Evolutionary conservation across 2,113 vertebrate genomes (phyloP).

Genomic region (Equus quagga): DNA sequence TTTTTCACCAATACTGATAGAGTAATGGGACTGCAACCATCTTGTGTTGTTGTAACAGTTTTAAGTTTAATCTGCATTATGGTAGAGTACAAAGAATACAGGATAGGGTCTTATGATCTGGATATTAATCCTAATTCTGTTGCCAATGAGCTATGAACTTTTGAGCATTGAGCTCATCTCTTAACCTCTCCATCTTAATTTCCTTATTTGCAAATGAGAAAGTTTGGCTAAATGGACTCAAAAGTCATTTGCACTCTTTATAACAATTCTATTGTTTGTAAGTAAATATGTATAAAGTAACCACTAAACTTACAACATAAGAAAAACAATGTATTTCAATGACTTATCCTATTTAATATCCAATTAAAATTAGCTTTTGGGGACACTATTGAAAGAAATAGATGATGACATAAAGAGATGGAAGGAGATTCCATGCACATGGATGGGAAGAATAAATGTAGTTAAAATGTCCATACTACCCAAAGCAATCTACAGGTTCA

Average conservation of each 20-base stretch:
- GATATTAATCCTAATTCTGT: neutral
- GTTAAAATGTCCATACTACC: too few relatives aligned
- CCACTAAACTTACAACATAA: neutral
- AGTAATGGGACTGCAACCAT: neutral
- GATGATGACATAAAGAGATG: too few relatives aligned
- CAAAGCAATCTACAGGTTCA: too few relatives aligned
- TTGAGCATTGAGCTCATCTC: neutral
- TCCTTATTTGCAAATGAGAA: neutral
- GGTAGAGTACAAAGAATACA: neutral
- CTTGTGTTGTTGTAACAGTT: neutral
- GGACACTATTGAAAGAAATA: too few relatives aligned
- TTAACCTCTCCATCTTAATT: neutral
- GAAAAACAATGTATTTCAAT: neutral
- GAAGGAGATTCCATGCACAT: too few relatives aligned
- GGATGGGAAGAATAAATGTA: too few relatives aligned
- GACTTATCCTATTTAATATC: neutral
- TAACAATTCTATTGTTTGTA: neutral
- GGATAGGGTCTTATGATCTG: neutral
- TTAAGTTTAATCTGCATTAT: neutral
- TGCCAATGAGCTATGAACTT: neutral
- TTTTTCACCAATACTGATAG: neutral
- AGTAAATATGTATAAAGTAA: neutral
- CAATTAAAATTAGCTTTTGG: neutral
- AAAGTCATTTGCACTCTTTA: neutral
- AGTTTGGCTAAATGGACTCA: neutral